These are phyloP conservation scores for Eurystomus glaucurus DNA, from an alignment of 2,797 vertebrate species.

Conservation along the genomic window DNA sequence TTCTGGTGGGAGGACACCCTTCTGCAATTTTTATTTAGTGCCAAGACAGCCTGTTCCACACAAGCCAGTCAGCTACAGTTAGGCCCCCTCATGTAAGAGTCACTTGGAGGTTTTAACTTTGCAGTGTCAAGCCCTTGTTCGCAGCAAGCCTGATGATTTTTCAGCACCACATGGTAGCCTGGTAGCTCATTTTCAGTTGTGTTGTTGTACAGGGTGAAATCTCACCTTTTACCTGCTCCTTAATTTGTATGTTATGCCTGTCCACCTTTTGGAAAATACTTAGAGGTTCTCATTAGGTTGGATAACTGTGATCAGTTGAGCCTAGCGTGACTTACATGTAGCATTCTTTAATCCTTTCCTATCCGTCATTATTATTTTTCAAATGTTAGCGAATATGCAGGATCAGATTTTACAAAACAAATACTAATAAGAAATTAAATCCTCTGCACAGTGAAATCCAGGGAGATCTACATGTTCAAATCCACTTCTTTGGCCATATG, in stretches of 20 bases:
- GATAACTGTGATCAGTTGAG: not conserved
- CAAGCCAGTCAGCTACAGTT: not conserved
- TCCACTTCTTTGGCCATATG: not conserved
- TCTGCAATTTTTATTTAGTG: not conserved
- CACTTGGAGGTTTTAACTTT: not conserved
- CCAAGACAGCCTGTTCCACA: slow-evolving; percentile 24
- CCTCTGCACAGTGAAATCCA: not conserved
- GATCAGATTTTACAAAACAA: not conserved
- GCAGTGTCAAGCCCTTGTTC: slow-evolving; percentile 42
- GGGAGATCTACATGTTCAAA: not conserved
- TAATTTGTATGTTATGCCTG: accelerated
- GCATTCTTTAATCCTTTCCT: not conserved
- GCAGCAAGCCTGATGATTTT: slow-evolving; percentile 51
- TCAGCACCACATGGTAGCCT: slow-evolving; percentile 17
- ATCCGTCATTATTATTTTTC: not conserved
- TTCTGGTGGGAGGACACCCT: slow-evolving; percentile 52
- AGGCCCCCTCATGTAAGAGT: slow-evolving; percentile 18
- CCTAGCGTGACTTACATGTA: not conserved
- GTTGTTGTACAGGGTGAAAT: not conserved
- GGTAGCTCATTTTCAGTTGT: slow-evolving; percentile 58
- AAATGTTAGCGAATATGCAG: not conserved
- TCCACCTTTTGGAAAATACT: not conserved
- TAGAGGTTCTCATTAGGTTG: not conserved
- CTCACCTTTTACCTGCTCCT: not conserved
- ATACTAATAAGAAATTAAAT: not conserved